phyloP scores from a whole-genome alignment of 2,797 vertebrate genomes.

The Margarornis squamiger region DNA sequence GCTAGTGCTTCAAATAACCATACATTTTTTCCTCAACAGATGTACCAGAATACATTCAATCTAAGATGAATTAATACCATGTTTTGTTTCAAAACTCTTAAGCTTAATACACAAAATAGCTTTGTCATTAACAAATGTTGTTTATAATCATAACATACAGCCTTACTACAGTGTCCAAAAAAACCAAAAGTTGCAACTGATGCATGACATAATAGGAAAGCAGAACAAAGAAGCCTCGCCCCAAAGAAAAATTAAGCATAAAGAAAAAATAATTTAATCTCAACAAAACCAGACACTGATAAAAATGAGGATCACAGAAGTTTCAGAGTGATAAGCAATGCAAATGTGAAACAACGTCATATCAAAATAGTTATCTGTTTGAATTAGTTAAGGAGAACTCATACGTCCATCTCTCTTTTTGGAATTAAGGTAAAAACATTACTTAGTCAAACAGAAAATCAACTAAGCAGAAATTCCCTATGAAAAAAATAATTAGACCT shows the following conservation, averaged over 20 bases:
- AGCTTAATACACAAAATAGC: background rate
- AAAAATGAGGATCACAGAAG: background rate
- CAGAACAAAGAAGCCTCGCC: background rate
- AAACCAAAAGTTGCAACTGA: background rate
- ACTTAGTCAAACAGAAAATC: background rate
- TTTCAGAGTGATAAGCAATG: background rate
- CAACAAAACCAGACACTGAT: background rate
- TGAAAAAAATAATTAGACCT: background rate
- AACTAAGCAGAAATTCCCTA: background rate
- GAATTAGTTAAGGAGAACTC: background rate
- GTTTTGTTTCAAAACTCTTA: background rate
- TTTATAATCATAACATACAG: background rate
- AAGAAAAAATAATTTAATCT: background rate
- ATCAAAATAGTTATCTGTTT: background rate
- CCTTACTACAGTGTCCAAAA: background rate
- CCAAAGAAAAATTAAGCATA: background rate
- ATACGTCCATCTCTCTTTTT: background rate
- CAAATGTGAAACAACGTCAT: background rate
- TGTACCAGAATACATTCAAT: background rate
- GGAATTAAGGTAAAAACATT: background rate
- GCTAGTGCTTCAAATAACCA: background rate
- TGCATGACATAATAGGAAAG: background rate
- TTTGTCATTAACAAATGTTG: background rate
- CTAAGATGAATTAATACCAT: background rate
- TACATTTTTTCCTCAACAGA: background rate